Percentiles rank a stretch among this genome's conserved stretches.
These are phyloP conservation scores for Elaphurus davidianus DNA, from an alignment of 2,113 vertebrate species.

Conservation along the genomic window DNA sequence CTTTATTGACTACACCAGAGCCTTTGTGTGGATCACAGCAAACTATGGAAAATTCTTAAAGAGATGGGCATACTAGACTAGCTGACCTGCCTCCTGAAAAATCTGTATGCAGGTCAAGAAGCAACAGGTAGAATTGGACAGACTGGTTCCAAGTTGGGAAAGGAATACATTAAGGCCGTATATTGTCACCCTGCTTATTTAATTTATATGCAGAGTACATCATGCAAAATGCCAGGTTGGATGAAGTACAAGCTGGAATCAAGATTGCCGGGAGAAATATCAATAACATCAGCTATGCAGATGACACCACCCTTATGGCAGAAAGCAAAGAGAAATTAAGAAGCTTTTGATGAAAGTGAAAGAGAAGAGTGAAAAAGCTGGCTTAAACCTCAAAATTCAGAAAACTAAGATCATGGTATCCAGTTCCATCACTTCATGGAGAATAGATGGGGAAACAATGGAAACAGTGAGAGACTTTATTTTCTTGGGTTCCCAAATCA, in stretches of 20 bases:
- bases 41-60: not conserved
- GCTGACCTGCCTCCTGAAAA: not conserved
- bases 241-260: not conserved
- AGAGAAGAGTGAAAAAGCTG: not conserved
- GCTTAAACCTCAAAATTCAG: not conserved
- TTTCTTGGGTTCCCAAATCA: not conserved
- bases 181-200: not conserved
- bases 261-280: not conserved
- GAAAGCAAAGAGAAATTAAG: not conserved
- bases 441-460: not conserved
- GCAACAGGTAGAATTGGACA: not conserved
- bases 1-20: not conserved
- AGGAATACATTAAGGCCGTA: rapidly evolving
- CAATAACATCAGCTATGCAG: not conserved
- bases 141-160: not conserved
- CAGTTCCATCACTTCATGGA: not conserved
- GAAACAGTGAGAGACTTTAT: not conserved
- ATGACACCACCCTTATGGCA: not conserved
- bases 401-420: not conserved
- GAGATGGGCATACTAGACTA: not conserved
- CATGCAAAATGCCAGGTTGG: not conserved
- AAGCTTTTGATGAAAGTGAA: not conserved
- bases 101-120: not conserved
- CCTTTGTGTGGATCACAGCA: not conserved
- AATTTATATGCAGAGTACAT: not conserved